These are phyloP conservation scores for Muscicapa comitata DNA, from an alignment of 2,797 vertebrate genomes.

Conservation along the genomic window DNA sequence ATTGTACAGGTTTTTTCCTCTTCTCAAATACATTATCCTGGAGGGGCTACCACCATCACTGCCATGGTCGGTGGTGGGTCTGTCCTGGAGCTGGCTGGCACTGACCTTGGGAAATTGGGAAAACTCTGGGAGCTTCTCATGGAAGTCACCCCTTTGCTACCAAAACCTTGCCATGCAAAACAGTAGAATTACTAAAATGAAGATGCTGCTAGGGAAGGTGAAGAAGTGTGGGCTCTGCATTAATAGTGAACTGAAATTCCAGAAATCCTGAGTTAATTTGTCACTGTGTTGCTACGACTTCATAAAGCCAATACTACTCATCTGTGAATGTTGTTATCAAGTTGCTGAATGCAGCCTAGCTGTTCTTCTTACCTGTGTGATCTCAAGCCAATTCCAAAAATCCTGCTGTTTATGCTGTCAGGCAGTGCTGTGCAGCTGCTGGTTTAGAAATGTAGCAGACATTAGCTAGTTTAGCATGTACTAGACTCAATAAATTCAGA, in stretches of 20 bases:
- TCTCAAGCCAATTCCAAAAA: neutral
- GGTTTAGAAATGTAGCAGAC: neutral
- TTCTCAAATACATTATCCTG: neutral
- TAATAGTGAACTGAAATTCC: neutral
- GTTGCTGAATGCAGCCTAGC: neutral
- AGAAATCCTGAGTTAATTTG: neutral
- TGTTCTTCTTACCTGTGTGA: neutral
- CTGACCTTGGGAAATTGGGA: neutral
- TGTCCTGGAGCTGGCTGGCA: neutral
- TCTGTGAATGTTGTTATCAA: neutral
- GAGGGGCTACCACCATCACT: accelerated
- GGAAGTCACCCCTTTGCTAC: neutral
- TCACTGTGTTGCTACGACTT: neutral
- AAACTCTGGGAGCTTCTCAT: neutral
- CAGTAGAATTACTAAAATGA: neutral
- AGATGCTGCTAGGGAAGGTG: neutral
- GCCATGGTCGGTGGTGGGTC: accelerated
- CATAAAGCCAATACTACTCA: neutral
- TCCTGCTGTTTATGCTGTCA: neutral
- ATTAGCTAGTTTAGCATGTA: accelerated
- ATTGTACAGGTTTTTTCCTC: accelerated
- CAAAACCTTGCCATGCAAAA: neutral
- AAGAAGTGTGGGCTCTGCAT: neutral
- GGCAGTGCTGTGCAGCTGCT: neutral
- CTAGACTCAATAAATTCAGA: neutral